These are phyloP conservation scores for Sigmodon hispidus DNA, from an alignment of 2,113 vertebrate genomes.

Conservation along the genomic window DNA sequence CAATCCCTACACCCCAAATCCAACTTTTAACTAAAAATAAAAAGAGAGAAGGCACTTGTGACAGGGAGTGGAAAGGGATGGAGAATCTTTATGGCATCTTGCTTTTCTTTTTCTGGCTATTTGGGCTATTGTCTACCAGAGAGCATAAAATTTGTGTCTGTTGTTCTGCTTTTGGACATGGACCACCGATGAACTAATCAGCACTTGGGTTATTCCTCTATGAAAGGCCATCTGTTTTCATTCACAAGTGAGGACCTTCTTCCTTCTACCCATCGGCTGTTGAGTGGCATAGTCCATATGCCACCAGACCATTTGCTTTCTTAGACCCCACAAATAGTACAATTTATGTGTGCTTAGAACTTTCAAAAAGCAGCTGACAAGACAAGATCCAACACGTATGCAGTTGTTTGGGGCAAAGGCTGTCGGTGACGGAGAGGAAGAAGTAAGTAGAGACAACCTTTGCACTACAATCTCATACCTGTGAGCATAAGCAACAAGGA, in stretches of 20 bases:
- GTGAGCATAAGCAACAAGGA: not conserved
- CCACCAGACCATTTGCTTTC: conserved; percentile 5
- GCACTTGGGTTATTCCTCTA: not conserved
- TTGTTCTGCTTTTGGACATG: conserved; percentile 2
- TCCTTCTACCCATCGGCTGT: not conserved
- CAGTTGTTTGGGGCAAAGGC: not conserved
- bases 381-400: conserved; percentile 5
- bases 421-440: conserved; percentile 19
- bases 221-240: conserved; percentile 1
- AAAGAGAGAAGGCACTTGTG: not conserved
- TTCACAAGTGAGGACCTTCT: not conserved
- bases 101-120: not conserved
- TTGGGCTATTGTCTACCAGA: not conserved
- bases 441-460: not conserved
- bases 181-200: conserved; percentile 8
- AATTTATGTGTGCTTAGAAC: conserved; percentile 7
- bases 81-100: not conserved
- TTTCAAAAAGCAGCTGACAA: conserved; percentile 42
- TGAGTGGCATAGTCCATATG: conserved; percentile 31
- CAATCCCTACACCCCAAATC: not conserved
- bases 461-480: conserved; percentile 18
- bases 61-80: no score
- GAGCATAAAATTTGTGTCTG: not conserved
- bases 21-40: not conserved
- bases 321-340: not conserved